phyloP scores from a whole-genome alignment of 2,113 vertebrate species.

The Rhizomys pruinosus region DNA sequence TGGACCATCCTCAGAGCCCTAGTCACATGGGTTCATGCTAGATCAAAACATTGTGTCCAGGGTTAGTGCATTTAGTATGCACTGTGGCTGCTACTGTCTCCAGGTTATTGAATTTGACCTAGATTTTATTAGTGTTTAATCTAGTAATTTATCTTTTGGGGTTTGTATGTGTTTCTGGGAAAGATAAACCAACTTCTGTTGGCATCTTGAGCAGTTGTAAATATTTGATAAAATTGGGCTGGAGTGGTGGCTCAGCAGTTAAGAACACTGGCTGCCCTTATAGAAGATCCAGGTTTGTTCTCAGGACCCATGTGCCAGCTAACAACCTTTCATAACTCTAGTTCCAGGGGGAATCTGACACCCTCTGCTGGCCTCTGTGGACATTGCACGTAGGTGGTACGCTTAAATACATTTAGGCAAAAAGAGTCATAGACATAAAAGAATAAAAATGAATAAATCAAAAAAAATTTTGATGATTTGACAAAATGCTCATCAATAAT shows the following conservation, averaged over 20 bases:
- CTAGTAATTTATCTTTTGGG: slow-evolving; percentile 64
- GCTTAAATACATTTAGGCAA: no score
- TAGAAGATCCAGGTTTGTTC: no score
- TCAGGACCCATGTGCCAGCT: no score
- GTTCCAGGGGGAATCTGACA: no score
- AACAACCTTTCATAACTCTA: no score
- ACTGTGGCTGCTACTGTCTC: slow-evolving; percentile 51
- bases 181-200: slow-evolving; percentile 63
- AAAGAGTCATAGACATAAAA: no score
- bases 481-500: slow-evolving; percentile 52
- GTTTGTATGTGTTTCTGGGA: slow-evolving; percentile 49
- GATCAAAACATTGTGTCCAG: slow-evolving; percentile 39
- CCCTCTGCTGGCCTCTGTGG: no score
- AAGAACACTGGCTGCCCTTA: no score
- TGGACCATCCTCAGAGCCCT: not conserved
- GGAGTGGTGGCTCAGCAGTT: no score
- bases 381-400: no score
- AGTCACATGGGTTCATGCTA: slow-evolving; percentile 49
- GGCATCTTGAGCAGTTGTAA: slow-evolving; percentile 60
- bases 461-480: no score
- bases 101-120: slow-evolving; percentile 79
- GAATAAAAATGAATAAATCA: no score
- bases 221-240: slow-evolving; percentile 44
- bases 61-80: slow-evolving; percentile 70
- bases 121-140: slow-evolving; percentile 80